A percentile compares a stretch with the other conserved stretches of the same genome.
phyloP scores from a whole-genome alignment of 2,888 invertebrate species.

The Rhopalosiphum nymphaeae region DNA sequence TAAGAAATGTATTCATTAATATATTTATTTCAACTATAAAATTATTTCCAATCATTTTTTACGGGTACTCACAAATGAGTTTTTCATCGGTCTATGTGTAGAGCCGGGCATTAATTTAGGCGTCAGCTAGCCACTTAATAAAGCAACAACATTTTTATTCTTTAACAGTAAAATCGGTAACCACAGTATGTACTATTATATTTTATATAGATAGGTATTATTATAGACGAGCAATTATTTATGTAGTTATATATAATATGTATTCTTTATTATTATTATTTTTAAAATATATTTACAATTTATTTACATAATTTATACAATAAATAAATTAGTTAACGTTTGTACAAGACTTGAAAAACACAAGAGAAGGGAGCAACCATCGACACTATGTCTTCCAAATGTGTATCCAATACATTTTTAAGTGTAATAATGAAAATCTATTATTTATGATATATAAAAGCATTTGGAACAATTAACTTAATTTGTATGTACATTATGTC shows the following conservation, averaged over 20 bases:
- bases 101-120: neutral
- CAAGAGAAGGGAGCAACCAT: too few relatives aligned
- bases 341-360: too few relatives aligned
- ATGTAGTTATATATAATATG: neutral
- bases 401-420: neutral
- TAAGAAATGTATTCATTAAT: neutral
- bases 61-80: neutral
- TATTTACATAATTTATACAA: too few relatives aligned
- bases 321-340: too few relatives aligned
- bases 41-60: neutral
- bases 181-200: neutral
- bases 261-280: too few relatives aligned
- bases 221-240: neutral
- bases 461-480: neutral
- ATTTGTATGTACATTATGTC: neutral
- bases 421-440: neutral
- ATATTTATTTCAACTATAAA: neutral
- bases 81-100: neutral
- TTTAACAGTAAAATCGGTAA: neutral
- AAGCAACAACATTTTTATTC: neutral
- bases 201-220: neutral
- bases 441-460: neutral
- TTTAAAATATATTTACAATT: too few relatives aligned
- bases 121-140: neutral
- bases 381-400: too few relatives aligned